Conservation (phyloP, 2,888 invertebrate species). For the Agriopis marginaria region DNA sequence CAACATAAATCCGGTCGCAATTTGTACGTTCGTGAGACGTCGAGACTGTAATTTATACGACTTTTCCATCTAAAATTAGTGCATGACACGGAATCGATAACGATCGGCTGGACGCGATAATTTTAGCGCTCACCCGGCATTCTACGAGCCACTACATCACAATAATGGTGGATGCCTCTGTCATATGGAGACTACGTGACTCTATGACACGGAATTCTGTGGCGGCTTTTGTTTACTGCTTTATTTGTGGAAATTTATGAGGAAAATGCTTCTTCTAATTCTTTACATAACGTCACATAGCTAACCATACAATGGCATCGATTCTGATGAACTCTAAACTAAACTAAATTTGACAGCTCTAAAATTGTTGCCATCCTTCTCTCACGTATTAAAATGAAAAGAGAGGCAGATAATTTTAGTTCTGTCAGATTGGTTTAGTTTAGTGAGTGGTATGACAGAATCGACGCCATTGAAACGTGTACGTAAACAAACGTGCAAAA, state of each 20-base stretch:
- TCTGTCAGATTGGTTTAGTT: no score
- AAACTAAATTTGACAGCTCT: no score
- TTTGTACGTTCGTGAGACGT: conserved; percentile 45
- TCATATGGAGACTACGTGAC: conserved; percentile 6
- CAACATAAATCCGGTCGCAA: conserved; percentile 43
- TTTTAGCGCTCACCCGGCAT: conserved; percentile 57
- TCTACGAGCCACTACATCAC: conserved; percentile 44
- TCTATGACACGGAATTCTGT: conserved; percentile 10
- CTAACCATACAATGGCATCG: no score
- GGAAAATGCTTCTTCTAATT: background rate
- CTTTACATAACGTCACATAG: background rate
- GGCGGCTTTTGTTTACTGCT: conserved; percentile 29
- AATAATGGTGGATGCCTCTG: conserved; percentile 35
- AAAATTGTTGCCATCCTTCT: no score
- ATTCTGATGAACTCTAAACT: no score
- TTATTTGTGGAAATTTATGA: background rate
- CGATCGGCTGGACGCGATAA: conserved; percentile 59
- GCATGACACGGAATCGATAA: conserved; percentile 72
- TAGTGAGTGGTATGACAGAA: no score
- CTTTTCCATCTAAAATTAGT: conserved; percentile 69
- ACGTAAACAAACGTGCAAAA: no score
- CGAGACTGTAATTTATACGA: conserved; percentile 55
- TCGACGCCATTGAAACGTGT: no score
- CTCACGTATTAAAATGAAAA: no score
- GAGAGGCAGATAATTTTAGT: no score